Percentiles rank a stretch among this genome's conserved stretches.
Evolutionary conservation across 1,140 invertebrate genomes (phyloP).

Genomic region (Notospermus geniculatus): DNA sequence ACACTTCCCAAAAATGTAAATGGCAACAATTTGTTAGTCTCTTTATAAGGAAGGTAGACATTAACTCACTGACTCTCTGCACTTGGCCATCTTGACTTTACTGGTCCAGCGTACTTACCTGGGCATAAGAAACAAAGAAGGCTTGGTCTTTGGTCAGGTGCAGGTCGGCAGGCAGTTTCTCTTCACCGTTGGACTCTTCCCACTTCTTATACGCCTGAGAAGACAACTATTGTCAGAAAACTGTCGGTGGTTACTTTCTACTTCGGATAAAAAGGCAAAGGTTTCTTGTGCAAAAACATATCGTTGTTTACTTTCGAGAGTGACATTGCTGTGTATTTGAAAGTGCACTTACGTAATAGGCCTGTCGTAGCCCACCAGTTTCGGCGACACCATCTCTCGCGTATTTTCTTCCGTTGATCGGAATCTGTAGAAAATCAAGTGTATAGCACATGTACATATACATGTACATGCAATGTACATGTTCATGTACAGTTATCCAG

Average conservation of each 20-base stretch:
- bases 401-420: constrained; percentile 17
- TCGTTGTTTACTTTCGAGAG: too few species aligned
- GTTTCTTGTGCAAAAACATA: too few species aligned
- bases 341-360: constrained; percentile 27
- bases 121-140: constrained; percentile 16
- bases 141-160: constrained; percentile 13
- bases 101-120: constrained; percentile 1
- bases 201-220: constrained; percentile 14
- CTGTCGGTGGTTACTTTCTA: too few species aligned
- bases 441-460: not conserved
- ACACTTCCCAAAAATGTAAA: too few species aligned
- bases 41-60: too few species aligned
- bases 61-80: too few species aligned
- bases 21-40: too few species aligned
- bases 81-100: not conserved
- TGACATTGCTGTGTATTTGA: too few species aligned
- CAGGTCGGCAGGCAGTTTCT: constrained; percentile 9
- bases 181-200: constrained; percentile 6
- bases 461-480: not conserved
- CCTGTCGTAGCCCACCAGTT: constrained; percentile 26
- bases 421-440: constrained; percentile 20
- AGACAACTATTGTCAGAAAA: too few species aligned
- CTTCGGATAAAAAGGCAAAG: too few species aligned
- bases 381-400: constrained; percentile 22
- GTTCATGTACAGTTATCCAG: too few species aligned